A percentile compares a stretch with the other conserved stretches of the same genome.
These are phyloP conservation scores for Ips nitidus DNA, from an alignment of 1,140 invertebrate species.

Conservation along the genomic window DNA sequence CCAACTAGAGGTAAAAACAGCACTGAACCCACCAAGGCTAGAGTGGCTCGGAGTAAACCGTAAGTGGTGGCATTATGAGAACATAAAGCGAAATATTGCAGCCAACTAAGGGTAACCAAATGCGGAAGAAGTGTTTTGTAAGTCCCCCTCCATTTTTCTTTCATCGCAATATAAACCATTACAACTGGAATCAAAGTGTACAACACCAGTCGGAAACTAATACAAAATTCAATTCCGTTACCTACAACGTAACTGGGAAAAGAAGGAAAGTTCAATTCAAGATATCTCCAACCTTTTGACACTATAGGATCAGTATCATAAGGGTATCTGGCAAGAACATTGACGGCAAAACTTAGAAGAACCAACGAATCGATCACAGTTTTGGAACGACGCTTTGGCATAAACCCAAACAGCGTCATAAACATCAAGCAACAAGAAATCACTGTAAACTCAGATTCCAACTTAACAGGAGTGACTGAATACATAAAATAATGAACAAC, in stretches of 20 bases:
- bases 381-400: constrained; percentile 55
- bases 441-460: constrained; percentile 81
- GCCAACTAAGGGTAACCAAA: constrained; percentile 83
- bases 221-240: constrained; percentile 82
- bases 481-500: constrained; percentile 74
- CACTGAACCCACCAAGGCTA: constrained; percentile 75
- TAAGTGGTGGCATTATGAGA: constrained; percentile 80
- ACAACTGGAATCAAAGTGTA: constrained; percentile 76
- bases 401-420: constrained; percentile 72
- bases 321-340: constrained; percentile 81
- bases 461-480: constrained; percentile 72
- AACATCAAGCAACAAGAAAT: constrained; percentile 72
- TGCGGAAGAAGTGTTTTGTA: constrained; percentile 80
- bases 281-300: constrained; percentile 73
- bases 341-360: constrained; percentile 75
- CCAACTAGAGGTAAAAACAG: constrained; percentile 77
- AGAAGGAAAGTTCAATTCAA: constrained; percentile 76
- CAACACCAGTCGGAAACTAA: constrained; percentile 73
- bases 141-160: constrained; percentile 74
- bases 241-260: constrained; percentile 78
- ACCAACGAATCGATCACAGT: constrained; percentile 70
- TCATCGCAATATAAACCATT: constrained; percentile 69
- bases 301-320: constrained; percentile 81
- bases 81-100: constrained; percentile 77
- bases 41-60: constrained; percentile 71